Conservation (phyloP, 2,888 invertebrate genomes). For the Plebejus argus region DNA sequence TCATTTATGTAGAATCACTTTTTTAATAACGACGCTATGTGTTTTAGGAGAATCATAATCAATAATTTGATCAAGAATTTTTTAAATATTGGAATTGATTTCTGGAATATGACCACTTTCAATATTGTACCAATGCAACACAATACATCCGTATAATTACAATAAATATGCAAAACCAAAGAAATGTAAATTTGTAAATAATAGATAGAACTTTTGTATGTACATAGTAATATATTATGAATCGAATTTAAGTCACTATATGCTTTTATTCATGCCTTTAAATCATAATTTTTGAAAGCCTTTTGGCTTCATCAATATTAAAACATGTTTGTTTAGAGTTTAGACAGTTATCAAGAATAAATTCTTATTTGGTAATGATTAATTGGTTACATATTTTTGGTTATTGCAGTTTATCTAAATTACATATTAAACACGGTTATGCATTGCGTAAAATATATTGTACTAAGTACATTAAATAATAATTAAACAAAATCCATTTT, state of each 20-base stretch:
- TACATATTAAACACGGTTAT: too few species aligned
- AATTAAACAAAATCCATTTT: too few species aligned
- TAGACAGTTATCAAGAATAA: background rate
- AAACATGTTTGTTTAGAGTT: background rate
- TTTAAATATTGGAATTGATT: background rate
- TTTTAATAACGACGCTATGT: background rate
- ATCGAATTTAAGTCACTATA: background rate
- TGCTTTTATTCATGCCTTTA: background rate
- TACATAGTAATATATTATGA: constrained; percentile 1
- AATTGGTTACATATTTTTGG: background rate
- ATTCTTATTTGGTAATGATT: background rate
- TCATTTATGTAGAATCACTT: background rate
- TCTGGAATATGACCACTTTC: background rate
- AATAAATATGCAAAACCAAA: constrained; percentile 30
- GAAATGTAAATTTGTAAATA: constrained; percentile 33
- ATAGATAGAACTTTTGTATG: constrained; percentile 15
- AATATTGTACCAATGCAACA: background rate
- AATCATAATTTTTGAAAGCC: background rate
- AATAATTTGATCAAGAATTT: background rate
- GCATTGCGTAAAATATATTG: too few species aligned
- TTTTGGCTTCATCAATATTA: background rate
- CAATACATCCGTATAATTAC: background rate
- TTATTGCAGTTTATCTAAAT: background rate
- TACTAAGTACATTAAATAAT: too few species aligned
- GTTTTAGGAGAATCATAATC: background rate